A percentile compares a stretch with the other conserved stretches of the same genome.
Evolutionary conservation across 2,113 vertebrate species (phyloP).

Genomic region (Laterallus jamaicensis): DNA sequence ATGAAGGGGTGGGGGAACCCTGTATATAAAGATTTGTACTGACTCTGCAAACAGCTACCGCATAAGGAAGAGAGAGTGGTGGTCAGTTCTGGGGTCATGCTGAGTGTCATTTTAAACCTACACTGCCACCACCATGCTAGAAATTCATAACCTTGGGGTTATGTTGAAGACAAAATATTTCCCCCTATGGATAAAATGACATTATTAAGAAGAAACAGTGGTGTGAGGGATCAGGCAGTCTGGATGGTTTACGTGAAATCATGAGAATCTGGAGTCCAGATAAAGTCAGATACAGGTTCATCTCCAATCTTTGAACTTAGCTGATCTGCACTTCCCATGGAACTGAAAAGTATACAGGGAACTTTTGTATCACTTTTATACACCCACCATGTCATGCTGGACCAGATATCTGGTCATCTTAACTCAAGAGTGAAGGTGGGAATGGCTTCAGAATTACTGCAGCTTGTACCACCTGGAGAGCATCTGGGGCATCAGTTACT

Average conservation of each 20-base stretch:
- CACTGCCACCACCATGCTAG: not conserved
- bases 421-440: not conserved
- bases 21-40: constrained; percentile 45
- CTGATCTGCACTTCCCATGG: not conserved
- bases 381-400: not conserved
- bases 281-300: not conserved
- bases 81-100: not conserved
- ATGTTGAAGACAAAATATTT: not conserved
- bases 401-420: not conserved
- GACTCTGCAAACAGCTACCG: constrained; percentile 54
- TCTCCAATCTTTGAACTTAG: not conserved
- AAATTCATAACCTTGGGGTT: not conserved
- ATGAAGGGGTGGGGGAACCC: not conserved
- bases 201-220: not conserved
- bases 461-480: not conserved
- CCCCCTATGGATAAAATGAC: not conserved
- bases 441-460: not conserved
- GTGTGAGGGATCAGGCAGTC: not conserved
- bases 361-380: not conserved
- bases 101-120: not conserved
- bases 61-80: not conserved
- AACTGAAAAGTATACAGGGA: not conserved
- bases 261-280: not conserved
- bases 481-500: not conserved
- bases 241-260: not conserved